These are phyloP conservation scores for Heterocephalus glaber DNA, from an alignment of 2,113 vertebrate species.

Conservation along the genomic window DNA sequence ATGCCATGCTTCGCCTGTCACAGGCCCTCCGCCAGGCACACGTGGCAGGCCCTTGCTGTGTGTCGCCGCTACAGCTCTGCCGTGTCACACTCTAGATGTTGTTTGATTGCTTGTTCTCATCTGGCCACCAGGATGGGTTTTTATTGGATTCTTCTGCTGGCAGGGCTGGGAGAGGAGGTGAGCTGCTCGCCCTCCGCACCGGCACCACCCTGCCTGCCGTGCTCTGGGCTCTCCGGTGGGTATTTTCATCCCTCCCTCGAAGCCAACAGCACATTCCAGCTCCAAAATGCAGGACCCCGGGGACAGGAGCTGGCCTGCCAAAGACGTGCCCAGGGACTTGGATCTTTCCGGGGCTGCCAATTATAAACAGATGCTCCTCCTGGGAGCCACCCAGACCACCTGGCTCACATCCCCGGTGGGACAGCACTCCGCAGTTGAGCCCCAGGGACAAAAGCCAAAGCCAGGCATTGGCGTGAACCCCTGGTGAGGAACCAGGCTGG, in stretches of 20 bases:
- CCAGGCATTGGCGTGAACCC: background rate
- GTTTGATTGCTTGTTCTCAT: background rate
- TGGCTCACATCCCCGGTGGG: background rate
- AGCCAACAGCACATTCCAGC: background rate
- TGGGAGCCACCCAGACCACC: constrained; percentile 37
- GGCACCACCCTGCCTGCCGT: accelerated
- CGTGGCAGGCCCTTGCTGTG: accelerated
- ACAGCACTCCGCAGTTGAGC: background rate
- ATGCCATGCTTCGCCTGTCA: accelerated
- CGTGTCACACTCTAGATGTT: accelerated
- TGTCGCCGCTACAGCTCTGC: no score
- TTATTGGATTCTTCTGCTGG: background rate
- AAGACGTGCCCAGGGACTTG: background rate
- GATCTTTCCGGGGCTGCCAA: background rate
- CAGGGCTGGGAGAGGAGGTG: no score
- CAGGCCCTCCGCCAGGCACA: accelerated
- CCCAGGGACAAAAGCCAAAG: background rate
- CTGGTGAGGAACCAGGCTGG: background rate
- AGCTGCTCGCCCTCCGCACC: background rate
- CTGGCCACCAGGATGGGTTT: background rate
- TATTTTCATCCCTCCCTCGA: background rate
- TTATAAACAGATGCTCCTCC: constrained; percentile 49
- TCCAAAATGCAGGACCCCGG: background rate
- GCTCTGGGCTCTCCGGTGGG: background rate
- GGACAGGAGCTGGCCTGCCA: background rate